These are phyloP conservation scores for Bergia puertoricense DNA, from an alignment of 92 coral and sea anemone genomes.

Conservation along the genomic window DNA sequence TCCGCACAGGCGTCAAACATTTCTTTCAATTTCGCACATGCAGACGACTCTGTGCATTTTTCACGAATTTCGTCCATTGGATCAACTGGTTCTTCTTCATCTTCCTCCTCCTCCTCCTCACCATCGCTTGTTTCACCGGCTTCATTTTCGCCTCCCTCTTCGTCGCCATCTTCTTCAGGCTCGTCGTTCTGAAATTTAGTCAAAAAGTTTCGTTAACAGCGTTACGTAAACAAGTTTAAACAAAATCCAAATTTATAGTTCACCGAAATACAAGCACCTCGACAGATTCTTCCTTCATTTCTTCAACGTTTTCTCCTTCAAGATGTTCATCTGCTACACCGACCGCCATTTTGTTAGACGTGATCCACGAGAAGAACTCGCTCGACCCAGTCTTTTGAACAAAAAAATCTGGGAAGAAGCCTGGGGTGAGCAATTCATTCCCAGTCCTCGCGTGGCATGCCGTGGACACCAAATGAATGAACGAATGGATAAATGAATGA, in stretches of 20 bases:
- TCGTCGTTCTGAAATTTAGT: conserved; percentile 43
- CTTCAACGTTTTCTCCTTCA: conserved; percentile 64
- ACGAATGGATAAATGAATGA: no score
- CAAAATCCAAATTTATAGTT: neutral
- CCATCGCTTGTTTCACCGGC: conserved; percentile 56
- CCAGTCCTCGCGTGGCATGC: no score
- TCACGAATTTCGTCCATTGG: conserved; percentile 79
- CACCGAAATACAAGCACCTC: neutral
- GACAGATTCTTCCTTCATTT: conserved; percentile 49
- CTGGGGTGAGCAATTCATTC: conserved; percentile 18
- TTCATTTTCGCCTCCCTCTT: conserved; percentile 70
- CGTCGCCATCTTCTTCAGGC: conserved; percentile 67
- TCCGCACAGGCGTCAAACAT: conserved; percentile 71
- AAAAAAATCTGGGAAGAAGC: neutral
- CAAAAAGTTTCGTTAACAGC: neutral
- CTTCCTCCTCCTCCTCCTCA: conserved; percentile 93
- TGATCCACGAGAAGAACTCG: conserved; percentile 21
- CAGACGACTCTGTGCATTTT: conserved; percentile 67
- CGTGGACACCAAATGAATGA: no score
- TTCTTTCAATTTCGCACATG: conserved; percentile 69
- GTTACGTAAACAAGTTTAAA: neutral
- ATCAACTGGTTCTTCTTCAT: conserved; percentile 93
- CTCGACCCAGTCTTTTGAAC: conserved; percentile 35
- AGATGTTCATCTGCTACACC: conserved; percentile 66
- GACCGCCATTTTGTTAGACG: conserved; percentile 71